These are phyloP conservation scores for Adineta ricciae DNA, from an alignment of 2,888 invertebrate genomes.

Conservation along the genomic window DNA sequence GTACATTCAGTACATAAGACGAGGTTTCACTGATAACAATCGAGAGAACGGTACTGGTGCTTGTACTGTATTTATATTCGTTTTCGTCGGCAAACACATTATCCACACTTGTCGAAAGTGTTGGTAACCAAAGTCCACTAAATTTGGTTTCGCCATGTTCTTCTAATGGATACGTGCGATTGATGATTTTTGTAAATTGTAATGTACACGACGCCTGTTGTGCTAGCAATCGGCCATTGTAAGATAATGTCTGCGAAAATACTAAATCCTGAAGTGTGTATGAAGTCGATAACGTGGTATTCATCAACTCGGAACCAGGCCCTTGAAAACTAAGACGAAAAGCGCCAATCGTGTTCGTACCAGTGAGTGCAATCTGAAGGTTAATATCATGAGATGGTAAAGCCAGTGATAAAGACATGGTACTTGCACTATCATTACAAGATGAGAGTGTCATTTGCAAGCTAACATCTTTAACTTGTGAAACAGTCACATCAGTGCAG, in stretches of 20 bases:
- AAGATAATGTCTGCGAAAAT: background rate
- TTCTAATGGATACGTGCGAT: background rate
- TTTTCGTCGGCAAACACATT: background rate
- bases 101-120: background rate
- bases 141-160: background rate
- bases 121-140: background rate
- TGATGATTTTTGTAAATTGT: background rate
- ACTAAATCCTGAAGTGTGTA: background rate
- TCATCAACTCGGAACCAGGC: background rate
- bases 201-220: background rate
- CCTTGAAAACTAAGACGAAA: background rate
- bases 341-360: background rate
- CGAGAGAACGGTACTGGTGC: background rate
- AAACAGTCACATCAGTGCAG: background rate
- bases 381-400: background rate
- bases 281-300: background rate
- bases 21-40: background rate
- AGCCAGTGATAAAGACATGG: background rate
- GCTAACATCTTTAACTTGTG: background rate
- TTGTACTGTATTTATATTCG: background rate
- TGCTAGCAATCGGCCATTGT: background rate
- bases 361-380: background rate
- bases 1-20: background rate
- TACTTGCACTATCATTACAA: background rate
- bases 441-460: background rate